Percentiles rank a stretch among this genome's conserved stretches.
These are phyloP conservation scores for Notolepis coatsorum DNA, from an alignment of 2,797 vertebrate genomes.

Conservation along the genomic window DNA sequence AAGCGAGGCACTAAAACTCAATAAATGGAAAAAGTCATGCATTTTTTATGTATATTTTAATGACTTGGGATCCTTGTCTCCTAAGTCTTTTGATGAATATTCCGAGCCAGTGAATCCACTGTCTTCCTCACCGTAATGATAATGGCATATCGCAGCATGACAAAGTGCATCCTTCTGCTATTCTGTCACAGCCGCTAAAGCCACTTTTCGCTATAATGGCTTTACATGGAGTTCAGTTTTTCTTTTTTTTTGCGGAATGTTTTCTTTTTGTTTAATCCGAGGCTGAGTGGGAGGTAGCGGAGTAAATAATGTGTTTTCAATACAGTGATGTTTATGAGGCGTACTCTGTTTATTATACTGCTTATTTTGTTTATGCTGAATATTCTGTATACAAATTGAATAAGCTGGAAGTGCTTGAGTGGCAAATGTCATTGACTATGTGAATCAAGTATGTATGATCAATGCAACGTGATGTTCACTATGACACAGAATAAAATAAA, in stretches of 20 bases:
- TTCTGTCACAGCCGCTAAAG: slow-evolving; percentile 20
- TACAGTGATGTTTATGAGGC: no score
- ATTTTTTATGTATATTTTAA: slow-evolving; percentile 63
- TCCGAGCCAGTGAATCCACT: slow-evolving; percentile 46
- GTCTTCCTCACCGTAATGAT: slow-evolving; percentile 52
- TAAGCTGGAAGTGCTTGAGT: no score
- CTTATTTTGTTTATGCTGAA: no score
- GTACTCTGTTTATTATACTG: no score
- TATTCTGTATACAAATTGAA: no score
- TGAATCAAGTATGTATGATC: no score
- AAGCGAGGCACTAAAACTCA: slow-evolving; percentile 41
- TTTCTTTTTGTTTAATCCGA: slow-evolving; percentile 39
- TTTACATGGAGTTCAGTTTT: slow-evolving; percentile 17
- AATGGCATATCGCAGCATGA: slow-evolving; percentile 28
- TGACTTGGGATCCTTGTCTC: slow-evolving; percentile 50
- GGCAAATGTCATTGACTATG: no score
- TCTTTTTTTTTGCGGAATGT: slow-evolving; percentile 26
- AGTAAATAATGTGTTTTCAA: slow-evolving; percentile 4
- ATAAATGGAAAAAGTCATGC: slow-evolving; percentile 58
- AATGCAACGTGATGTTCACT: no score
- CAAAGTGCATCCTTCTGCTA: slow-evolving; percentile 17
- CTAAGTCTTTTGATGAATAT: slow-evolving; percentile 57
- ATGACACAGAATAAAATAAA: no score
- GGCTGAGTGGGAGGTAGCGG: slow-evolving; percentile 21
- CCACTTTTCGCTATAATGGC: slow-evolving; percentile 43